Base-by-base conservation (phyloP, 1,140 invertebrate genomes). In the Caenorhabditis brenneri region DNA sequence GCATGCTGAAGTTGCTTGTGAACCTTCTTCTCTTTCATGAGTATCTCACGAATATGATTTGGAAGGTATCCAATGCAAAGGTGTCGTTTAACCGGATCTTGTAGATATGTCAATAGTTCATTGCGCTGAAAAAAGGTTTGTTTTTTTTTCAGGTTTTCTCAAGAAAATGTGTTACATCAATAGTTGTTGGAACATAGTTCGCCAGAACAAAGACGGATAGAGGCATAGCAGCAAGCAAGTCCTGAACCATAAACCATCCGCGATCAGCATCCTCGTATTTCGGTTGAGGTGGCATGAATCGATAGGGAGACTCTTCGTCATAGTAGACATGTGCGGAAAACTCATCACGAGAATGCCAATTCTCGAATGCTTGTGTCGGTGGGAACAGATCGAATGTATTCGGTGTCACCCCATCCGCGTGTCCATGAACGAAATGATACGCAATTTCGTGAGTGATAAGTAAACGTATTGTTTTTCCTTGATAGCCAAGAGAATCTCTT, bases 21-120 rank as follows among this genome's bases (percentile, higher is more conserved):
- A 15, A 79, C 24, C 27, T 84, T 83, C 48, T 86, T 86, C 29
- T 86, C 83, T 36, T 86, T 58, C 69, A 82, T 49, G 3, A 69
- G 5, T 29, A 48, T 27, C 19, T 55, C 80, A 19, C 36, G 55
- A 31, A 49, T 55, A n/a, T 79, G 27, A 15, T 22, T 22, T 0
- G 87, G 87, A n/a, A 88, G 79, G 58, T 88, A 87, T 69, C 79
- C 86, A 51, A 88, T 74, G 12, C 69, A 51, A 22, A 83, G 83
- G 78, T 88, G 87, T 16, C 87, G 60, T 60, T 80, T 80, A 22
- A 85, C 29, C 10, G 87, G 87, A 39, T 88, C 84, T 12, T 53
- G 16, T 15, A 88, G 87, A 27, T 80, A 88, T 1, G 79, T 78
- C 24, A 83, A 39, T 33, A 87, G n/a, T 12, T 42, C 19, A 7